phyloP scores from a whole-genome alignment of 2,113 vertebrate species.

The rat (Rattus norvegicus) region GRCr8 NC_086036.1:2187501-2188000 shows the following conservation, averaged over 20 bases:
- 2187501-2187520: background rate
- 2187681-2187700: background rate
- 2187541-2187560: background rate
- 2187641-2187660: background rate
- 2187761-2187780: conserved; percentile 29
- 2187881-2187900: background rate
- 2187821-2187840: conserved; percentile 26
- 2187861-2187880: background rate
- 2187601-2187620: background rate
- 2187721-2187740: background rate
- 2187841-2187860: background rate
- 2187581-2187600: background rate
- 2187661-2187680: conserved; percentile 46
- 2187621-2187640: background rate
- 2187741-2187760: conserved; percentile 19
- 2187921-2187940: background rate
- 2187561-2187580: background rate
- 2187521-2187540: background rate
- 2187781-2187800: background rate
- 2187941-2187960: background rate
- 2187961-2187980: background rate
- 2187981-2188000: background rate
- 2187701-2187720: background rate
- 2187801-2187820: conserved; percentile 37
- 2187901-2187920: background rate